Conservation (phyloP, 1,140 invertebrate species). For the Schlechtendalia chinensis region DNA sequence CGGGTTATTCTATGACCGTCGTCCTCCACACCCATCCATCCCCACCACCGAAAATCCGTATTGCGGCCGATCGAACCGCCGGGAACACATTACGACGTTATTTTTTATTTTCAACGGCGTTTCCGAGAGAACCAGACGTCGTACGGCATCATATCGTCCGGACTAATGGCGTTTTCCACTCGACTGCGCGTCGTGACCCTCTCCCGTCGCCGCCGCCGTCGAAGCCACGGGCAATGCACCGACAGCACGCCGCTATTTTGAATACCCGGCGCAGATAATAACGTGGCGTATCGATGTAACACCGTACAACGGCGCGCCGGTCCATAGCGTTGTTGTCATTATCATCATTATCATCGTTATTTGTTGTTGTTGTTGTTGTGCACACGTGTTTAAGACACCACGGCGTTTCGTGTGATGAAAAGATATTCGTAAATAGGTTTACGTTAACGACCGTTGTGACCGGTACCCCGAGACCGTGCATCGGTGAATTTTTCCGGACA, state of each 20-base stretch:
- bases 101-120: slow-evolving; percentile 26
- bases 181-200: slow-evolving; percentile 37
- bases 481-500: too few relatives aligned
- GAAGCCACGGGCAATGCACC: slow-evolving; percentile 28
- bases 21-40: too few relatives aligned
- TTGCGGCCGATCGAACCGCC: neutral
- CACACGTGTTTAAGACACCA: too few relatives aligned
- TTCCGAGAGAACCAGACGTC: slow-evolving; percentile 21
- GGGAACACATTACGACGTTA: slow-evolving; percentile 10
- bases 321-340: neutral
- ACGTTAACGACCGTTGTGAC: too few relatives aligned
- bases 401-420: too few relatives aligned
- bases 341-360: too few relatives aligned
- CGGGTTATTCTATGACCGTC: too few relatives aligned
- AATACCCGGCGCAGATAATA: slow-evolving; percentile 24
- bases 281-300: neutral
- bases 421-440: too few relatives aligned
- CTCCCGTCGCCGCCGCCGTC: neutral
- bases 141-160: neutral
- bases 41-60: too few relatives aligned
- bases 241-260: neutral
- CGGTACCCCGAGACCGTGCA: too few relatives aligned
- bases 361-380: too few relatives aligned
- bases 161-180: slow-evolving; percentile 40
- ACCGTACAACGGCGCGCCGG: neutral